Conservation (phyloP, 2,797 vertebrate genomes). For the Phataginus tetradactyla region DNA sequence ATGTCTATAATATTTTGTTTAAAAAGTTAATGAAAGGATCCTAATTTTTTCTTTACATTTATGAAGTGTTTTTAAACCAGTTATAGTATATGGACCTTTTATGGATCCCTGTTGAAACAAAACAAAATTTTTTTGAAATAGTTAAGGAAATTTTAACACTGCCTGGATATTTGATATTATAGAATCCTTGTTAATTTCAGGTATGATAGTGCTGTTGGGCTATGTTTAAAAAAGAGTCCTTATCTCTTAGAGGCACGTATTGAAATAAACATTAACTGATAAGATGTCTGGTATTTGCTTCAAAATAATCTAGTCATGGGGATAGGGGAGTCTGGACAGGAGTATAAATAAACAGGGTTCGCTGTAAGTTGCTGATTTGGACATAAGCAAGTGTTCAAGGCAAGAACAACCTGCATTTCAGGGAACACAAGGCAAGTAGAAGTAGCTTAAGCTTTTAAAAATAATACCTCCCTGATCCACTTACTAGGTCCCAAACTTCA, state of each 20-base stretch:
- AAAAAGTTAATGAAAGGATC: not conserved
- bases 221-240: not conserved
- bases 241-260: not conserved
- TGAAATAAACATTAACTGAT: not conserved
- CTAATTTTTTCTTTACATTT: not conserved
- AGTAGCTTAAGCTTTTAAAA: not conserved
- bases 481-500: not conserved
- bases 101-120: not conserved
- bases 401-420: not conserved
- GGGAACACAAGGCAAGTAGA: conserved; percentile 16
- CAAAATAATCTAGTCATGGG: not conserved
- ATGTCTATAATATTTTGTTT: not conserved
- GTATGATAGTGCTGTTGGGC: not conserved
- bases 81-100: not conserved
- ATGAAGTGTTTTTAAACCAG: not conserved
- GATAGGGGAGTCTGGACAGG: too few species aligned
- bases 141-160: not conserved
- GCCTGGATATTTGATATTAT: not conserved
- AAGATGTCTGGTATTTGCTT: not conserved
- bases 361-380: not conserved
- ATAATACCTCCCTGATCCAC: not conserved
- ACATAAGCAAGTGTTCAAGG: not conserved
- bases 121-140: not conserved
- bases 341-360: not conserved
- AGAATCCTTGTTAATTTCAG: not conserved